These are phyloP conservation scores for Drosophila guanche DNA, from an alignment of 1,140 invertebrate species.

Conservation along the genomic window DNA sequence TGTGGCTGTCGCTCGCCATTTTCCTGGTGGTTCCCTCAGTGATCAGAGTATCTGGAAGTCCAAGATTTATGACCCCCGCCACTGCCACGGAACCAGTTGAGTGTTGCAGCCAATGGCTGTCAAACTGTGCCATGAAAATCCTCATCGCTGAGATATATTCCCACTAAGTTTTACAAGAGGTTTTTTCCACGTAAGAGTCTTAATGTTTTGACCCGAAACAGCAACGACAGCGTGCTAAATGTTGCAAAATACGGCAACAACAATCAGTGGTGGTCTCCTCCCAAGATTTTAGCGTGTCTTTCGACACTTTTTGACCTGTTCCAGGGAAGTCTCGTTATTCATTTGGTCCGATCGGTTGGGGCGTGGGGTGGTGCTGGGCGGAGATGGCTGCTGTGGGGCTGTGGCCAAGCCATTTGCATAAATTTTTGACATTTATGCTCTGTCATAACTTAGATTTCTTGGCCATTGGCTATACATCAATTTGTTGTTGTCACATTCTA, in stretches of 20 bases:
- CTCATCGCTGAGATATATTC: no score
- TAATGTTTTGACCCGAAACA: conserved; percentile 33
- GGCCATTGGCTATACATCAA: conserved; percentile 40
- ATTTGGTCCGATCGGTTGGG: conserved; percentile 27
- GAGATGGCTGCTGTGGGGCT: not conserved
- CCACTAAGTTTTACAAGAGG: no score
- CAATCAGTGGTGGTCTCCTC: conserved; percentile 26
- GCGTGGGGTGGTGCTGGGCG: no score
- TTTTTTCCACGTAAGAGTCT: conserved; percentile 12
- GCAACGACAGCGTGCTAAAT: conserved; percentile 8
- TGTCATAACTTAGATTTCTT: conserved; percentile 45
- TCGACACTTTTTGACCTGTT: conserved; percentile 42
- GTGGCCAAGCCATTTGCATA: conserved; percentile 31
- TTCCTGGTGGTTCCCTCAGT: no score
- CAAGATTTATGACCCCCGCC: no score
- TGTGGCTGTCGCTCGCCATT: no score
- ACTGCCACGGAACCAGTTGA: not conserved
- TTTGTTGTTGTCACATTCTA: conserved; percentile 26
- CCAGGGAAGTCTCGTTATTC: conserved; percentile 4
- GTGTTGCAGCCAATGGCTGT: conserved; percentile 11
- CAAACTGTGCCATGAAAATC: conserved; percentile 22
- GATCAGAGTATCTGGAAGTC: no score
- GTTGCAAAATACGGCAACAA: conserved; percentile 1
- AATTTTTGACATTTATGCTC: conserved; percentile 36
- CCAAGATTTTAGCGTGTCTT: conserved; percentile 19